A percentile compares a stretch with the other conserved stretches of the same genome.
Evolutionary conservation across 1,140 invertebrate genomes (phyloP).

Genomic region (silkworm (Bombyx mori)): ASM3026992v2 NC_085117.1:16982501-16983000

Average conservation of each 20-base stretch:
- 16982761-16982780: too few species aligned
- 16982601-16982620: too few species aligned
- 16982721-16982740: too few species aligned
- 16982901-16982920: slow-evolving; percentile 82
- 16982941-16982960: slow-evolving; percentile 76
- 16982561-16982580: neutral
- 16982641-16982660: too few species aligned
- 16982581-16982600: neutral
- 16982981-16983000: slow-evolving; percentile 77
- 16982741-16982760: too few species aligned
- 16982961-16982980: slow-evolving; percentile 77
- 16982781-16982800: too few species aligned
- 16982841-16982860: neutral
- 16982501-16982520: slow-evolving; percentile 54
- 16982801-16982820: too few species aligned
- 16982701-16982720: too few species aligned
- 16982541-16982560: neutral
- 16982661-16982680: too few species aligned
- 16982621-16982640: too few species aligned
- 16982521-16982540: slow-evolving; percentile 57
- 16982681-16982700: too few species aligned
- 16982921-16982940: slow-evolving; percentile 81
- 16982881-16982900: slow-evolving; percentile 80
- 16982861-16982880: slow-evolving; percentile 27
- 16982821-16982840: neutral